Base-by-base conservation (phyloP, 1,140 invertebrate genomes). In the Coelopa frigida region DNA sequence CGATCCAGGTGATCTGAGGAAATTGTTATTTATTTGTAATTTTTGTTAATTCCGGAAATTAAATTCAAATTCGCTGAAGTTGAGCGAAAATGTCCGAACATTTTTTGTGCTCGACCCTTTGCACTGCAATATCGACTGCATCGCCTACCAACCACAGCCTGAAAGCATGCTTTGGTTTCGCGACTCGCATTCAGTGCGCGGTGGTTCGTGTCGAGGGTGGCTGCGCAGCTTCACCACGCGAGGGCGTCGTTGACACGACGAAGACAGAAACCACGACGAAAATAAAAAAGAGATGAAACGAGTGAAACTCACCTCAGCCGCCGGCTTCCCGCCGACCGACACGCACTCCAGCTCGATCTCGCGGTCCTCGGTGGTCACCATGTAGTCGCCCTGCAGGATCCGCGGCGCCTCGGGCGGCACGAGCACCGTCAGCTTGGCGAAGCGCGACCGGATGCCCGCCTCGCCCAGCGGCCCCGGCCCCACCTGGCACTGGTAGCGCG, bases 401-500 rank as follows among this genome's bases (percentile, higher is more conserved):
- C 84, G 81, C 0, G 92, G 91, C 8, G 83, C 81, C 57, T 93
- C 86, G 0, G 92, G 92, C 10, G 90, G 89, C 20, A 94, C 89
- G 52, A 89, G 73, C 3, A 94, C 85, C 17, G 85, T 89, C n/a
- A 94, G 73, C 29, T 78, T 79, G 45, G 90, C 89, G 69, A 84
- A 87, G 47, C 83, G 76, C 31, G 89, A 93, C 53, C 87, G 78
- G 44, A 91, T 84, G 35, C 83, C 85, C 11, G 82, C 79, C 56
- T 87, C 56, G 3, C 67, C 66, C 31, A 56, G 51, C 0, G 66
- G 63, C 0, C 67, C 65, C 0, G 67, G 78, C 61, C 75, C 73
- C 14, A 92, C 89, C 74, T 94, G 90, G 68, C 91, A 95, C 70
- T 93, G 87, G 68, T 91, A 95, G 55, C 80, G 78, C 11, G 87